A percentile compares a stretch with the other conserved stretches of the same genome.
These are phyloP conservation scores for Ephydatia muelleri DNA, from an alignment of 37 sponge, comb jelly and placozoan species.

Conservation along the genomic window DNA sequence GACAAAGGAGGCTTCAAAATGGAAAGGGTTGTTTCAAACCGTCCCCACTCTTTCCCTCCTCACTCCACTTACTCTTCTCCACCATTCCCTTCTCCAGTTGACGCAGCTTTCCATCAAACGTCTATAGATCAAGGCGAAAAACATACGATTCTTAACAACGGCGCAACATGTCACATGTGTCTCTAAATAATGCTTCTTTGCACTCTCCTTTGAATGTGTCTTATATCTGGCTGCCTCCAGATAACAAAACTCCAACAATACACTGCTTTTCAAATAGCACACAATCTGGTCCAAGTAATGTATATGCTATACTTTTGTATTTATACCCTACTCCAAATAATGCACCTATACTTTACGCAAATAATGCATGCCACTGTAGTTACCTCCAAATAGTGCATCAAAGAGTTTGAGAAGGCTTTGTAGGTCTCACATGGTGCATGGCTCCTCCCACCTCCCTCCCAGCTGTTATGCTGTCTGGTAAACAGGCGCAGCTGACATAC, in stretches of 20 bases:
- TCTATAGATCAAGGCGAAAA: neutral
- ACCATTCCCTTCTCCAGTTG: slow-evolving; percentile 30
- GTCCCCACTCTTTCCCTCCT: neutral
- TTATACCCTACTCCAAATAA: neutral
- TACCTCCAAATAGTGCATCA: slow-evolving; percentile 15
- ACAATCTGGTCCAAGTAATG: no score
- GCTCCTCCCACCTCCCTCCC: neutral
- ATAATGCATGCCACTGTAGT: neutral
- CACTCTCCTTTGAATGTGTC: no score
- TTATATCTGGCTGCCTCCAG: neutral
- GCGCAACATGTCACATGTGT: neutral
- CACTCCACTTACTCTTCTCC: neutral
- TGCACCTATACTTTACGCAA: neutral
- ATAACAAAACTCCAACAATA: neutral
- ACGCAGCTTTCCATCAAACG: neutral
- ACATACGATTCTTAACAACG: neutral
- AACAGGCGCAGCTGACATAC: slow-evolving; percentile 19
- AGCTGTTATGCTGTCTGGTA: neutral
- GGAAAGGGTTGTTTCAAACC: neutral
- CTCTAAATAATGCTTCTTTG: neutral
- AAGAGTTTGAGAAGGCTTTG: slow-evolving; percentile 27
- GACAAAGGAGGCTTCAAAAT: slow-evolving; percentile 3
- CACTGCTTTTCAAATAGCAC: no score
- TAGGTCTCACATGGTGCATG: slow-evolving; percentile 22
- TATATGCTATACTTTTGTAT: neutral